Evolutionary conservation across 2,113 vertebrate species (phyloP), one percentile per base, ranked within the genome.

Genomic region (Grammomys dolichurus): DNA sequence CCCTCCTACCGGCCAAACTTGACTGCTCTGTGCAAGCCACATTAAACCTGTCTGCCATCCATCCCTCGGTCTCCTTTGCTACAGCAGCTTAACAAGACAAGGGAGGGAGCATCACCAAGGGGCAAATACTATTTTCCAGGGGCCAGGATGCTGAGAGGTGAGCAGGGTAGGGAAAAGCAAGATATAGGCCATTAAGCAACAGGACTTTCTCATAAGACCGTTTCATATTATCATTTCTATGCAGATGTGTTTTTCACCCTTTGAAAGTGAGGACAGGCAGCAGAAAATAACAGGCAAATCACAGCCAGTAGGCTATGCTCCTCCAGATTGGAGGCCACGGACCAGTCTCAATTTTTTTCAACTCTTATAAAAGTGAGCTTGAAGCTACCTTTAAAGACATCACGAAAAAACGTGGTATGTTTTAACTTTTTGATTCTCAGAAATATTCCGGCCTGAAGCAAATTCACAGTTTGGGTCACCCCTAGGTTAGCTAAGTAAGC

Each of bases 41-140:
- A 97, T 98, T 98, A 98, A 98, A 98, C 96, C 94, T 96, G 97
- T 94, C 98, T 98, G 97, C 97, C 96, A 98, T 98, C 98, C 98
- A 98, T 97, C 92, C 72, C 31, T 2, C 14, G 89, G 77, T 97
- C 94, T 98, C 94, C 92, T 98, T 81, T 98, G 95, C 96, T 86
- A 67, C 67, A 94, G 98, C 93, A 95, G 94, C 97, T 98, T 98
- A 98, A 98, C 97, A 97, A 98, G 98, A 95, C 97, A 96, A 98
- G 94, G 93, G 16, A 75, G 94, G 80, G 95, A 95, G 94, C 92
- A 92, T 90, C 96, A 85, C 6, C 97, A 97, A 97, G 97, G 98
- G 97, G 97, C 97, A 98, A 86, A 97, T 87, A 95, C 97, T 97
- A 77, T 98, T 97, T 98, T 95, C 98, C 95, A 97, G 95, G 24